Evolutionary conservation across 2,797 vertebrate genomes (phyloP), one percentile per base, ranked within the genome.

Genomic region (Hozukius guyotensis): DNA sequence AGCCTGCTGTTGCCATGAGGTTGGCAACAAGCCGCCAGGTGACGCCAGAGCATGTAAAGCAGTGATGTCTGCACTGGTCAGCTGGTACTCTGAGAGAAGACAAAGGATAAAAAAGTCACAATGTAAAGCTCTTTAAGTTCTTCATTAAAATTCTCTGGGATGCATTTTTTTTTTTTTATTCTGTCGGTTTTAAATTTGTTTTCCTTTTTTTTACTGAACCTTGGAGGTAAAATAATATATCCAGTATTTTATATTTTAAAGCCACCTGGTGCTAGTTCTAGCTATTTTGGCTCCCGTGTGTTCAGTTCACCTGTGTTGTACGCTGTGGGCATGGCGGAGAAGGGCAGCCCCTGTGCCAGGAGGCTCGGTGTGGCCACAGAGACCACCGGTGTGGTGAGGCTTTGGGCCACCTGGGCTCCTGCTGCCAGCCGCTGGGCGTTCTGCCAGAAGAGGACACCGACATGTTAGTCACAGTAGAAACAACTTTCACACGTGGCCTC

Each of bases 341-440:
- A 99, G 49, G 98, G 98, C 94, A 95, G 90, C 52, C 94, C 94
- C 84, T 95, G 94, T 12, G 97, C 97, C 96, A 99, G 96, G 87
- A 99, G 95, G 88, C 98, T 99, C 0, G 98, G 98, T 0, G 98
- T 99, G 42, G 98, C 97, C 93, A 99, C 97, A 0, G 98, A 99
- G 68, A 99, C 98, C 67, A 99, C 98, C 0, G 98, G 98, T 0
- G 98, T 99, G 93, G 97, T 99, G 84, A 99, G 96, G 3, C 97
- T 96, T 91, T 99, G 98, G 62, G 97, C 95, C 36, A 96, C 96
- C 90, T 98, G 98, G 75, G 96, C 97, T 92, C 95, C 96, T 1
- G 93, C 96, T 12, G 97, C 96, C 82, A 99, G 94, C 90, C 98
- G 94, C 93, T 99, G 98, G 24, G 97, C 95, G 34, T 97, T 99